phyloP scores from a whole-genome alignment of 2,113 vertebrate genomes.

The Megaceryle torquata region DNA sequence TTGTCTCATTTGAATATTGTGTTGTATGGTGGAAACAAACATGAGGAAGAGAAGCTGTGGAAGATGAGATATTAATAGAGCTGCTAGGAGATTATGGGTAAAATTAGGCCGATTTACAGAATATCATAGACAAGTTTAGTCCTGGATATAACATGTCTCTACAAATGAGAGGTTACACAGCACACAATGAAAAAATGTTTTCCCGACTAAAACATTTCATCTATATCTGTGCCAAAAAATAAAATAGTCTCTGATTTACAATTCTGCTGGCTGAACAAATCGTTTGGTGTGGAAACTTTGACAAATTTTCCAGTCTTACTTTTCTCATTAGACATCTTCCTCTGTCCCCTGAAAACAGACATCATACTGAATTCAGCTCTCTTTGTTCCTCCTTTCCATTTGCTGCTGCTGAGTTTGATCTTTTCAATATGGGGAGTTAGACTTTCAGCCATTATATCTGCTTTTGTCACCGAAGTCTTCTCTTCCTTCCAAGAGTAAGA shows the following conservation, averaged over 20 bases:
- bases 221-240: constrained; percentile 54
- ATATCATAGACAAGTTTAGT: neutral
- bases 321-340: constrained; percentile 29
- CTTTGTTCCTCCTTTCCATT: neutral
- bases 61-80: neutral
- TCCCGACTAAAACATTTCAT: constrained; percentile 42
- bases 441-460: neutral
- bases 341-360: neutral
- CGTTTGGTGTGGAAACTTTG: constrained; percentile 50
- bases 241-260: constrained; percentile 44
- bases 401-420: neutral
- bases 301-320: constrained; percentile 22
- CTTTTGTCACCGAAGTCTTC: neutral
- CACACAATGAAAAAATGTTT: constrained; percentile 35
- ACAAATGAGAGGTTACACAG: neutral
- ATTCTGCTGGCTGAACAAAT: constrained; percentile 51
- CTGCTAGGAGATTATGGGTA: neutral
- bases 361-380: neutral
- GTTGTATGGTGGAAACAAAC: neutral
- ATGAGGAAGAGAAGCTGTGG: neutral
- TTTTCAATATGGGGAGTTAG: neutral
- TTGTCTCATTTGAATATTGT: neutral
- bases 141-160: neutral
- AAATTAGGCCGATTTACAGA: neutral
- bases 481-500: neutral